Evolutionary conservation across 2,888 invertebrate genomes (phyloP).

Genomic region (Pseudolycoriella hygida): DNA sequence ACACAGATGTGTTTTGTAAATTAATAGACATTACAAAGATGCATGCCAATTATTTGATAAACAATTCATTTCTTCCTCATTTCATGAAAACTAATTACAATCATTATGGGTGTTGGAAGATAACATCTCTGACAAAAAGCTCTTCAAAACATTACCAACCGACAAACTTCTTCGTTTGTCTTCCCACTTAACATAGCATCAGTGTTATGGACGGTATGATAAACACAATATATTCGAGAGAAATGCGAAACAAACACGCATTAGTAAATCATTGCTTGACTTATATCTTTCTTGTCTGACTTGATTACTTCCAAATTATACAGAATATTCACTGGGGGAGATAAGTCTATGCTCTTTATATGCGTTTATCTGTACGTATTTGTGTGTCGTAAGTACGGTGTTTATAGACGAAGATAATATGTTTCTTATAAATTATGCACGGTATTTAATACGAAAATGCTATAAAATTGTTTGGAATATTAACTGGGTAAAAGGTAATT

Average conservation of each 20-base stretch:
- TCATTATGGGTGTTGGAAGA: conserved; percentile 4
- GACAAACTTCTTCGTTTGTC: not conserved
- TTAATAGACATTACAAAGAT: not conserved
- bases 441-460: not conserved
- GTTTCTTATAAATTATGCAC: not conserved
- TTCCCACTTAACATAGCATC: not conserved
- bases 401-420: not conserved
- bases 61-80: conserved; percentile 5
- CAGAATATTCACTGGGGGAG: not conserved
- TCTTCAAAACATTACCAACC: not conserved
- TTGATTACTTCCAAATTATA: conserved; percentile 1
- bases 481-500: no score
- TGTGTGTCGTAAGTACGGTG: not conserved
- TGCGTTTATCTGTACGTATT: not conserved
- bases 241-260: not conserved
- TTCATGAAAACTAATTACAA: conserved; percentile 6
- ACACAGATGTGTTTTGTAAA: no score
- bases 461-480: no score
- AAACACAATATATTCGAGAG: not conserved
- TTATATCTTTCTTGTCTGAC: conserved; percentile 1
- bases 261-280: conserved; percentile 1
- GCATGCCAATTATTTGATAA: conserved; percentile 1
- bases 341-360: not conserved
- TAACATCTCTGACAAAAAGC: not conserved
- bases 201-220: not conserved